Base-by-base conservation (phyloP, 2,113 vertebrate species). In the Epinephelus cyanopodus region DNA sequence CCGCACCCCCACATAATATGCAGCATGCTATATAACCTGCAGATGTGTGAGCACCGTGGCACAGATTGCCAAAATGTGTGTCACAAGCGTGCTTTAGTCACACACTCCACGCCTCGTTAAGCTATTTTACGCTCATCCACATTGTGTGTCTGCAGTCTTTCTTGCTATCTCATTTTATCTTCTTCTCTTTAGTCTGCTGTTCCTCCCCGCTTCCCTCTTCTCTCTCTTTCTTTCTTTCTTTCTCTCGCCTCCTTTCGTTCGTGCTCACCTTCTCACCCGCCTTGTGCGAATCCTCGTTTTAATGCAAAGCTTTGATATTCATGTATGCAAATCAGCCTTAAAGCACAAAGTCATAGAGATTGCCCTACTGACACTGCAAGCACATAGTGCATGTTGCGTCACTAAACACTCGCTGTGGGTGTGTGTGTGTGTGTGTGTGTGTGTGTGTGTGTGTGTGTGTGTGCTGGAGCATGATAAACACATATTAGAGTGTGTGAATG, bases 311-410 rank as follows among this genome's bases (percentile, higher is more conserved):
- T 62, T 62, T 76, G 33, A 39, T 68, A 77, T 72, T 81, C 27
- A 81, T 85, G 19, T 45, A 89, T 91, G 80, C 85, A 87, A 86
- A 89, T 86, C 33, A 79, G 56, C 69, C 74, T 72, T 58, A 58
- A 70, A 87, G 79, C 78, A 75, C 62, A 77, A 52, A 82, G 60
- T 77, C 71, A 72, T 17, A 73, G 27, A 58, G 60, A 52, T 56
- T 66, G 23, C 48, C 81, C 77, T 53, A 52, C 45, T 78, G 62
- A 57, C 68, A 63, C 42, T 19, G 57, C 37, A 42, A 76, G 65
- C 82, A 54, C 50, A 80, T n/a, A 57, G 13, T 77, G 76, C 48
- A 78, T 45, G 53, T 81, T 76, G 74, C 50, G 3, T 85, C 79
- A 83, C 56, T 50, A 78, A 39, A 63, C 23, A 27, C 25, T 1